Evolutionary conservation across 2,797 vertebrate species (phyloP).

Genomic region (Chelonia mydas): DNA sequence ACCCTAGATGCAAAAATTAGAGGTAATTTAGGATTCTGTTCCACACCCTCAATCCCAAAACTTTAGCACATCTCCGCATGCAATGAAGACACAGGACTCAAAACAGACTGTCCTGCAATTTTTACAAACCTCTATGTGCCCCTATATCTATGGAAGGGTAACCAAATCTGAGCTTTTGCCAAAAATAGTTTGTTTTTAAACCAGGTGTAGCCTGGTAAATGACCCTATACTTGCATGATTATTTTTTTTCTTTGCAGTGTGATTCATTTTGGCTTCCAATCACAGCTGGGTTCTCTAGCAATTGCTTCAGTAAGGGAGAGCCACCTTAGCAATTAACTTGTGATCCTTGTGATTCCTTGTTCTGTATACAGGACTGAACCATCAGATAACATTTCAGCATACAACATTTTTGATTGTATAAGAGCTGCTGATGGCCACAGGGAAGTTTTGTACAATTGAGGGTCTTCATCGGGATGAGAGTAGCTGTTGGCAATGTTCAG

Average conservation of each 20-base stretch:
- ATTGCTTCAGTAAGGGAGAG: background rate
- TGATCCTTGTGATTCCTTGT: background rate
- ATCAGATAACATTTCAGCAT: constrained; percentile 20
- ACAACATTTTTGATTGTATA: constrained; percentile 51
- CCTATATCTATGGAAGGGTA: constrained; percentile 16
- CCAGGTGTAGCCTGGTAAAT: constrained; percentile 27
- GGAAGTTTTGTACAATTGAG: constrained; percentile 64
- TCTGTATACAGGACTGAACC: background rate
- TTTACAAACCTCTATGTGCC: background rate
- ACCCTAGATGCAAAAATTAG: constrained; percentile 28
- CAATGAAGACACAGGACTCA: rapidly evolving
- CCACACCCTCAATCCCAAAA: constrained; percentile 19
- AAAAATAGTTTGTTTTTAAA: constrained; percentile 44
- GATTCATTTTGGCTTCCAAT: constrained; percentile 37
- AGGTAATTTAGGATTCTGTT: constrained; percentile 39
- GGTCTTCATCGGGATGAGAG: constrained; percentile 50
- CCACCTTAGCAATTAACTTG: background rate
- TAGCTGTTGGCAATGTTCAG: background rate
- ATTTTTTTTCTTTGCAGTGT: constrained; percentile 6
- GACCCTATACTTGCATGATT: background rate
- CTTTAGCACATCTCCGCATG: background rate
- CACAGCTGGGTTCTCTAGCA: background rate
- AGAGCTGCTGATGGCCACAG: constrained; percentile 50
- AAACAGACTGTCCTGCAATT: constrained; percentile 49
- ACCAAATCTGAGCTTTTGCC: constrained; percentile 48